phyloP scores from a whole-genome alignment of 2,797 vertebrate genomes.

The Tachyglossus aculeatus region DNA sequence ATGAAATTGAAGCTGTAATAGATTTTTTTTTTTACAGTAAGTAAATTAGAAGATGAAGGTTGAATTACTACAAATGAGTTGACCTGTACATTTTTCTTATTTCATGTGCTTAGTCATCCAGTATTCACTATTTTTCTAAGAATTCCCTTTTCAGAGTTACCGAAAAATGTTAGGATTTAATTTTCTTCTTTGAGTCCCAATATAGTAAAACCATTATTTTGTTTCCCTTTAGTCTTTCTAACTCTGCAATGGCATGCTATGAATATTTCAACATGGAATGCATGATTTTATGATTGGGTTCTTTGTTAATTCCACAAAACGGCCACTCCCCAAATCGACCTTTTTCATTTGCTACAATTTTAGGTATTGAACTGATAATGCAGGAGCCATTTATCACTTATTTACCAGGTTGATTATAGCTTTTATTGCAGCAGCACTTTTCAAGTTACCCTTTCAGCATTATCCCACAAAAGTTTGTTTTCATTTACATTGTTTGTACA shows the following conservation, averaged over 20 bases:
- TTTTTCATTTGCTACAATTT: conserved; percentile 42
- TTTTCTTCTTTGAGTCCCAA: conserved; percentile 25
- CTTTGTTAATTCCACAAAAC: conserved; percentile 29
- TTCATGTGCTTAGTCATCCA: conserved; percentile 75
- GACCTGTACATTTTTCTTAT: conserved; percentile 78
- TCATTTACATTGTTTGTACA: conserved; percentile 32
- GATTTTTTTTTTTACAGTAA: conserved; percentile 77
- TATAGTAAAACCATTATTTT: conserved; percentile 22
- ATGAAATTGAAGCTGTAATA: conserved; percentile 73
- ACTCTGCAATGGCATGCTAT: conserved; percentile 26
- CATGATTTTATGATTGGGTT: conserved; percentile 4
- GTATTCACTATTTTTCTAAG: conserved; percentile 60
- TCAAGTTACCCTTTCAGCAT: conserved; percentile 35
- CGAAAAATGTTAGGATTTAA: conserved; percentile 43
- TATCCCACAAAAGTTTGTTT: conserved; percentile 47
- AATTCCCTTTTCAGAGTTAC: conserved; percentile 52
- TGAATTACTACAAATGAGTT: conserved; percentile 80
- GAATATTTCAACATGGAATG: conserved; percentile 25
- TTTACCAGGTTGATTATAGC: conserved; percentile 38
- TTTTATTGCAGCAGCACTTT: conserved; percentile 61
- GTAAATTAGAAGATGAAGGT: conserved; percentile 79
- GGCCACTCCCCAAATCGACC: conserved; percentile 16
- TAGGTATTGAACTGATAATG: conserved; percentile 49
- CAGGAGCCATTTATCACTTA: conserved; percentile 28
- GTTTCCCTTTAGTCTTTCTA: conserved; percentile 40